Base-by-base conservation (phyloP, 23 tunicate species). In the Botrylloides violaceus region DNA sequence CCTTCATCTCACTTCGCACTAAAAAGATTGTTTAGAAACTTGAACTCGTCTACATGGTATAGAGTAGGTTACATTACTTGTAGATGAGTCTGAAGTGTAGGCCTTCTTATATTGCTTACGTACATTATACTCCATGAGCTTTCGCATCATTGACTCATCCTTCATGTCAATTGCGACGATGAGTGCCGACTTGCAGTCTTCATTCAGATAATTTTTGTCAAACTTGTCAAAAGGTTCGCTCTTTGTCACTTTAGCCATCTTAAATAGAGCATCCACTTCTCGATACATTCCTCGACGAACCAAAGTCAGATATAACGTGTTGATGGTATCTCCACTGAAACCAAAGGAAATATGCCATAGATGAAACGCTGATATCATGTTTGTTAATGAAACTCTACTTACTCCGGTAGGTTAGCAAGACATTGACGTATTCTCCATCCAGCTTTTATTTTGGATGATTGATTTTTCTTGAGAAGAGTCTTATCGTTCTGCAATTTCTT, bases 81-180 rank as follows among this genome's bases (percentile, higher is more conserved):
- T 49, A 49, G 20, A 19, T 19, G 58, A 49, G 0, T 21, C 58
- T 20, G 58, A 49, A 21, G 58, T 21, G n/a, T 21, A 19, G 1
- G n/a, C 58, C 20, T 20, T 49, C n/a, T 49, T 0, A 19, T 49
- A 49, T 49, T 49, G 56, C n/a, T 49, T 1, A n/a, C n/a, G n/a
- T 57, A 84, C 92, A 59, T 73, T 21, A 27, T 73, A 15, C 2
- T 73, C 29, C 15, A 84, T 62, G 3, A 84, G 59, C 3, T 71
- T 37, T 24, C 65, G 38, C 47, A 77, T 71, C 84, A 79, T 80
- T 22, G 31, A 22, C 0, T 31, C 61, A 36, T 84, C 72, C 15
- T 64, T 29, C 34, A 73, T 84, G 36, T 79, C 92, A 1, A 84
- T 84, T 3, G 92, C 84, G 3, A 84, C 56, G 28, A 73, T 29